These are phyloP conservation scores for Eupeodes luniger DNA, from an alignment of 2,888 invertebrate genomes.

Conservation along the genomic window DNA sequence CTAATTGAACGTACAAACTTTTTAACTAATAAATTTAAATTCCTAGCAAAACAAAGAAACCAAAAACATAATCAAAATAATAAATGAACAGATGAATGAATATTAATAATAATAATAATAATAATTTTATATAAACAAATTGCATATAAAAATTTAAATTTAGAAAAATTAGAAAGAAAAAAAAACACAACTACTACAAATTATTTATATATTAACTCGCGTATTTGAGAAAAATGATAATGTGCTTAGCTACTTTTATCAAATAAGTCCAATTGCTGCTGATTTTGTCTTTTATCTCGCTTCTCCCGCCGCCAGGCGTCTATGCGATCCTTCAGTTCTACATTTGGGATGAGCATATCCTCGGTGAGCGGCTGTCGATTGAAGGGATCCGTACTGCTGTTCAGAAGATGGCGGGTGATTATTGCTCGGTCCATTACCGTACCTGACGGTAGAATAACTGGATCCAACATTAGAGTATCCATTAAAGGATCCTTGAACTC, in stretches of 20 bases:
- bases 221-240: conserved; percentile 65
- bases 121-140: conserved; percentile 54
- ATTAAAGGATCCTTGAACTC: conserved; percentile 98
- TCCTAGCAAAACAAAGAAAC: conserved; percentile 54
- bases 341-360: conserved; percentile 95
- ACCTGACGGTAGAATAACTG: conserved; percentile 95
- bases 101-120: not conserved
- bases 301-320: conserved; percentile 94
- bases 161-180: not conserved
- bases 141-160: conserved; percentile 52
- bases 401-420: conserved; percentile 96
- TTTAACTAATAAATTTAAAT: conserved; percentile 54
- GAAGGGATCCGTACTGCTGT: conserved; percentile 99
- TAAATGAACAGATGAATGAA: conserved; percentile 26
- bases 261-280: conserved; percentile 79
- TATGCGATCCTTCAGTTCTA: conserved; percentile 94
- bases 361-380: conserved; percentile 97
- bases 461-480: conserved; percentile 98
- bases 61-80: too few species aligned
- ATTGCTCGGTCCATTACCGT: conserved; percentile 97
- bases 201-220: conserved; percentile 3
- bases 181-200: conserved; percentile 22
- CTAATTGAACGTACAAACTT: conserved; percentile 53
- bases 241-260: conserved; percentile 82
- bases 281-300: conserved; percentile 81